Evolutionary conservation across 2,797 vertebrate species (phyloP).

Genomic region (Eidolon dupreanum): DNA sequence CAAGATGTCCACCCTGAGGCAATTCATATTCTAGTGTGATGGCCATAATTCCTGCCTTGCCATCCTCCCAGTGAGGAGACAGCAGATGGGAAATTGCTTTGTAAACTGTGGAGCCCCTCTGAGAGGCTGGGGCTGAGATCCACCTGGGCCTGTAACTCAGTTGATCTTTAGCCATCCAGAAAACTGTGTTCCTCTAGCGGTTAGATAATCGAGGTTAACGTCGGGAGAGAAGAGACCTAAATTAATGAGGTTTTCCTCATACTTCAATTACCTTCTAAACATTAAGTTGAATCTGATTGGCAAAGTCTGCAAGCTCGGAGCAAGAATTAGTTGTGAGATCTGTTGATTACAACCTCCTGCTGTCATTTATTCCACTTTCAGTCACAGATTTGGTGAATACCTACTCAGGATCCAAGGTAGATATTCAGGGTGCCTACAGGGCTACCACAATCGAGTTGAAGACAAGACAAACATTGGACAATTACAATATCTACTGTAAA

Average conservation of each 20-base stretch:
- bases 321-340: not conserved
- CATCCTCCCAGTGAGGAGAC: not conserved
- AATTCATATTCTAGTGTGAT: not conserved
- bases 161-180: not conserved
- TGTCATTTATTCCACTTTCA: not conserved
- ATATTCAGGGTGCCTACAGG: not conserved
- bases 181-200: not conserved
- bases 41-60: not conserved
- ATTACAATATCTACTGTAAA: not conserved
- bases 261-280: constrained; percentile 1
- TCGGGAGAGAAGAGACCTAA: constrained; percentile 21
- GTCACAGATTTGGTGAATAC: not conserved
- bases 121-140: not conserved
- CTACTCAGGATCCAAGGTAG: not conserved
- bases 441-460: not conserved
- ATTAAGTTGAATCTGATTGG: not conserved
- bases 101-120: not conserved
- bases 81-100: not conserved
- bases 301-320: not conserved
- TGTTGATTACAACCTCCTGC: not conserved
- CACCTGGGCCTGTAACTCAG: not conserved
- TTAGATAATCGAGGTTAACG: not conserved
- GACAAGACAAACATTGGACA: not conserved
- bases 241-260: not conserved
- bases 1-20: not conserved